Conservation (phyloP, 1,140 invertebrate genomes). For the Calosoma granatense region DNA sequence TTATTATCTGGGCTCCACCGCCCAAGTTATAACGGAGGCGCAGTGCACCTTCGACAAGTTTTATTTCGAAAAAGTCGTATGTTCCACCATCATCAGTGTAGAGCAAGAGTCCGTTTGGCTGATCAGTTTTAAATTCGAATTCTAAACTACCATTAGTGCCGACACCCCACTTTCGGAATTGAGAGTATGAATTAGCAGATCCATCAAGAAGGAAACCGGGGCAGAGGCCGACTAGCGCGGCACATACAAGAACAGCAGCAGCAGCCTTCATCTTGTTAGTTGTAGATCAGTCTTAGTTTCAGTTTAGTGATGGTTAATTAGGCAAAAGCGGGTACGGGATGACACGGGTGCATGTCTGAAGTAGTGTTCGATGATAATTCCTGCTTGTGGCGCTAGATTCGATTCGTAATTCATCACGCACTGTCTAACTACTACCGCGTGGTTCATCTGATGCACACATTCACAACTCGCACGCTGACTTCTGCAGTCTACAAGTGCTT, state of each 20-base stretch:
- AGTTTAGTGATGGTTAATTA: background rate
- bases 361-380: background rate
- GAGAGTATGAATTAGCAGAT: constrained; percentile 74
- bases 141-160: constrained; percentile 77
- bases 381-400: background rate
- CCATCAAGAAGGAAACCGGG: constrained; percentile 69
- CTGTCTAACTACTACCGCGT: background rate
- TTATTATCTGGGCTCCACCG: constrained; percentile 76
- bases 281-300: no score
- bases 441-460: background rate
- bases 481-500: background rate
- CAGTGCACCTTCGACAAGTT: constrained; percentile 83
- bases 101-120: constrained; percentile 77
- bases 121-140: constrained; percentile 85
- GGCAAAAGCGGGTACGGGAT: background rate
- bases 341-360: background rate
- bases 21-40: constrained; percentile 78
- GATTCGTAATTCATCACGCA: background rate
- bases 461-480: background rate
- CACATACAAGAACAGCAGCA: background rate
- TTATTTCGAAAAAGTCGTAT: constrained; percentile 92
- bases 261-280: no score
- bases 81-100: constrained; percentile 92
- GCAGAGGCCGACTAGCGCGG: constrained; percentile 30
- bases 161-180: constrained; percentile 83